Evolutionary conservation across 37 sponge, comb jelly and placozoan species (phyloP), one percentile per base, ranked within the genome.

Genomic region (Halichondria panicea): DNA sequence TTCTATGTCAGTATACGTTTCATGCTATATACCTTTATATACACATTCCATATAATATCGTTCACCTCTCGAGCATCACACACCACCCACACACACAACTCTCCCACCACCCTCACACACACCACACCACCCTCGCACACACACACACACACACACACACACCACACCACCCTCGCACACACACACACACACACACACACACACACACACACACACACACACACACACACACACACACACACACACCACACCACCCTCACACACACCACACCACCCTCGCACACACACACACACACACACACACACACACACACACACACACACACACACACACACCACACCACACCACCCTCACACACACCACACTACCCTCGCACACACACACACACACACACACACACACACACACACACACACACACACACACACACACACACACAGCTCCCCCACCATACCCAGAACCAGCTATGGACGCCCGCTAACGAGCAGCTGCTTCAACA

Each of bases 401-500:
- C 73, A 25, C 32, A 28, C 52, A 54, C 75, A 24, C 75, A 43
- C 37, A 24, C 31, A 33, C 57, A 38, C 62, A 19, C 21, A 40
- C 46, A 28, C 46, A 21, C 63, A 25, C 28, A 15, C 72, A 1
- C 68, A 32, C 71, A 9, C 38, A 43, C 68, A 12, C 25, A 84
- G 84, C 71, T 84, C 25, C 84, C 84, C 36, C 84, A 76, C 37
- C 67, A 37, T 27, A 52, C 61, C 18, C 56, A 62, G 43, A 68
- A 61, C 42, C 61, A 58, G 64, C 55, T 73, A 27, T 72, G 74
- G 82, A 54, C 65, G 24, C 41, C 82, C 48, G 56, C 30, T 33
- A 66, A 63, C 32, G 57, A 79, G 27, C 61, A 78, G 59, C 63
- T 78, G 18, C 56, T 74, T 11, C 25, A 55, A 12, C 64, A 86